A percentile compares a stretch with the other conserved stretches of the same genome.
Evolutionary conservation across 2,797 vertebrate species (phyloP).

Genomic region (Antennarius maculatus): DNA sequence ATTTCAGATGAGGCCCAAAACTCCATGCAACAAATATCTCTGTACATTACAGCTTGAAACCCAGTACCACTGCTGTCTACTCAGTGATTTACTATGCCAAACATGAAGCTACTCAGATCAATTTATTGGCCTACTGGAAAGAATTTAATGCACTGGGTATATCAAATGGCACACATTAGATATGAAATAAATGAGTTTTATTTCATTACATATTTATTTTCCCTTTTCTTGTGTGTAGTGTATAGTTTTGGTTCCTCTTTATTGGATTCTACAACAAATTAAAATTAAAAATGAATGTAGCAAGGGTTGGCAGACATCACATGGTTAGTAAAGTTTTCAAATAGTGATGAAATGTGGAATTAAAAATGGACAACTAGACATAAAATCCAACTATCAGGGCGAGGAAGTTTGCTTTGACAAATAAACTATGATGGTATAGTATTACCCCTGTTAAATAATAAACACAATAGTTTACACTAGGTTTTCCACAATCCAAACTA

Average conservation of each 20-base stretch:
- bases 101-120: slow-evolving; percentile 50
- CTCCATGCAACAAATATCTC: slow-evolving; percentile 62
- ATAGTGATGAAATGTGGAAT: no score
- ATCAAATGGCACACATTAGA: slow-evolving; percentile 40
- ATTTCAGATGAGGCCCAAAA: slow-evolving; percentile 50
- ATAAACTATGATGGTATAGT: no score
- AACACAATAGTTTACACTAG: no score
- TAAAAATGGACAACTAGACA: no score
- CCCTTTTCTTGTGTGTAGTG: neutral
- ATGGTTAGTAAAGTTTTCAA: no score
- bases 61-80: slow-evolving; percentile 50
- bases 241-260: neutral
- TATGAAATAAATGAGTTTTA: slow-evolving; percentile 28
- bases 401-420: no score
- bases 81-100: slow-evolving; percentile 55
- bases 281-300: no score
- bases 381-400: no score
- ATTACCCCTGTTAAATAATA: no score
- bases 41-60: slow-evolving; percentile 70
- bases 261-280: no score
- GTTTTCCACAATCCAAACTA: no score
- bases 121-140: slow-evolving; percentile 50
- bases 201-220: slow-evolving; percentile 1
- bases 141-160: slow-evolving; percentile 43
- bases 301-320: no score